Base-by-base conservation (phyloP, 1,140 invertebrate genomes). In the Sinonovacula constricta region DNA sequence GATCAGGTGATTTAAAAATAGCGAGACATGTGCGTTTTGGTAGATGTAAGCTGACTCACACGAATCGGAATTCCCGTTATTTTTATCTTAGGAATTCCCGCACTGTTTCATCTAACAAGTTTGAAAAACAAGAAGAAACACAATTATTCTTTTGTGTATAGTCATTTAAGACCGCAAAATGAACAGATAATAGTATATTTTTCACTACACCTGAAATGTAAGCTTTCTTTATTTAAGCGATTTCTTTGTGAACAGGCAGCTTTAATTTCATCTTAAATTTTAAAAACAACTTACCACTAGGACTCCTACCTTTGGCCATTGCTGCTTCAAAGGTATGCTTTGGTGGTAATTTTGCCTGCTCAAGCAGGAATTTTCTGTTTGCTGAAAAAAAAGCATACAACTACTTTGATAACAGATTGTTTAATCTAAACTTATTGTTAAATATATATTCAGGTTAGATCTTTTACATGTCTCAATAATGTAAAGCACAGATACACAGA, bases 381-480 rank as follows among this genome's bases (percentile, higher is more conserved):
- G 51, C 51, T 54, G 51, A 54, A 54, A 15, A 54, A 54, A 54
- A 54, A n/a, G n/a, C 18, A 54, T 54, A 54, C n/a, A 54, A 54
- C 51, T 54, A 54, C 15, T 54, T 54, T 54, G 51, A 24, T 54
- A 54, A 54, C 51, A 54, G 51, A 54, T 54, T 54, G 51, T 54
- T 54, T 54, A 54, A 54, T 54, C 51, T 54, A 54, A 54, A 54
- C 51, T 54, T 54, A 54, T 54, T 54, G 51, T 54, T 22, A 54
- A 22, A 54, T 18, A 54, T 54, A 54, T 54, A 54, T 54, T 54
- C 51, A 54, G 51, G 51, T 4, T 54, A 54, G 51, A 54, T 54
- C 51, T 54, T 54, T 54, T 54, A 54, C 51, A 54, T 54, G 3
- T 54, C 15, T 54, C n/a, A n/a, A n/a, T n/a, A 24, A 54, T 18